Base-by-base conservation (phyloP, 2,113 vertebrate species). In the Marcusenius ussheri region DNA sequence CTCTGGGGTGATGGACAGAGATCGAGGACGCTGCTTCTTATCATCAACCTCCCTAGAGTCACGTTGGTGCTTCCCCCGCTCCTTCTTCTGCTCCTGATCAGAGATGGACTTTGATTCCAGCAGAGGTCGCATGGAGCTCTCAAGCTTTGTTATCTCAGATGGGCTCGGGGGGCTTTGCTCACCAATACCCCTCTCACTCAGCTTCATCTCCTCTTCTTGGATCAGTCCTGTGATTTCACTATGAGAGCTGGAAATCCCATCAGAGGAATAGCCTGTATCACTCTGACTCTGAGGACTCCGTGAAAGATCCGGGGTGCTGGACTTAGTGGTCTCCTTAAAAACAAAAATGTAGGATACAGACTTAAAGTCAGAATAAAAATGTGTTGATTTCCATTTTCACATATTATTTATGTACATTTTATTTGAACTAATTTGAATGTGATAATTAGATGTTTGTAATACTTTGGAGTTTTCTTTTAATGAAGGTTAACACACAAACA, bases 251-350 rank as follows among this genome's bases (percentile, higher is more conserved):
- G 98, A 99, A 92, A 99, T 96, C 66, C 98, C 98, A 1, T 99
- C 98, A 0, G 98, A 99, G 85, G 98, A 99, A 90, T 99, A 99
- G 91, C 98, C 98, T 0, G 98, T 99, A 94, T 99, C 98, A 0
- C 98, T 99, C 94, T 99, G 95, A 95, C 98, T 99, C 92, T 98
- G 97, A 19, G 97, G 97, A 88, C 97, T 97, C 90, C 96, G 96
- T 80, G 97, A 97, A 90, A 95, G 93, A 90, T 97, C 97, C 0
- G 96, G 97, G 90, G 96, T 95, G 92, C 98, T 98, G 93, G 97
- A 96, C 96, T 98, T 99, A 95, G 95, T 96, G 92, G 93, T 94
- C 0, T 99, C 98, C 98, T 99, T 92, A 87, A 88, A 88, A 92
- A 87, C 4, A 84, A 19, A 56, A 50, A 87, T 24, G 50, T 35